Conservation (phyloP, 2,888 invertebrate species). For the Thera obeliscata region DNA sequence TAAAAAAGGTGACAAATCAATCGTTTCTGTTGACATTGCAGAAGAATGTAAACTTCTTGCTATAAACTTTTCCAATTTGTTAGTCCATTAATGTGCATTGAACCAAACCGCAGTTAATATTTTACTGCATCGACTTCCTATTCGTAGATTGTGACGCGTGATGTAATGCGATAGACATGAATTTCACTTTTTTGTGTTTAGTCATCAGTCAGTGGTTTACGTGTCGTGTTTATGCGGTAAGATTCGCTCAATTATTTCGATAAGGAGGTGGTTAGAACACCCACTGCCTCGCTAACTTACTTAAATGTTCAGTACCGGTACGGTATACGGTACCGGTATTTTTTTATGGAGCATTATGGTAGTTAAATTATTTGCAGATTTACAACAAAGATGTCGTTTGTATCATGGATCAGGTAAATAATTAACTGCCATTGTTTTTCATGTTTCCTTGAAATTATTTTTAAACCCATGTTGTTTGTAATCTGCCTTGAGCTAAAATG, state of each 20-base stretch:
- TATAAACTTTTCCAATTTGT: constrained; percentile 53
- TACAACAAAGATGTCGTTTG: constrained; percentile 72
- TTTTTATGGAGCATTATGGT: too few relatives aligned
- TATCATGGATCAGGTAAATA: constrained; percentile 64
- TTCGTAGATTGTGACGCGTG: constrained; percentile 50
- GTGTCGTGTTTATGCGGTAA: constrained; percentile 63
- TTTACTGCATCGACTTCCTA: constrained; percentile 56
- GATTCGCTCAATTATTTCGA: constrained; percentile 39
- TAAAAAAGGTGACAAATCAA: constrained; percentile 17
- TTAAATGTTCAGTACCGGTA: constrained; percentile 8
- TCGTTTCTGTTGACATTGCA: constrained; percentile 12
- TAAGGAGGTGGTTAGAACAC: constrained; percentile 24
- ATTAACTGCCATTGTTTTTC: neutral
- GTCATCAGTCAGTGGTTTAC: constrained; percentile 56
- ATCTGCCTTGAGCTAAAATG: neutral
- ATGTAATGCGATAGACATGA: constrained; percentile 66
- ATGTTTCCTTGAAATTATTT: constrained; percentile 4
- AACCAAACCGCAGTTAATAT: constrained; percentile 55
- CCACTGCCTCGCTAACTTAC: constrained; percentile 32
- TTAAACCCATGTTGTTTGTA: neutral
- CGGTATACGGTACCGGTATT: neutral
- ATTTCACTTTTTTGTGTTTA: constrained; percentile 65
- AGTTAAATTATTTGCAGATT: constrained; percentile 53
- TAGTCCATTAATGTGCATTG: constrained; percentile 56
- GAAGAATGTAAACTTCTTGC: constrained; percentile 16